phyloP scores from a whole-genome alignment of 2,888 invertebrate species.

The Cataglyphis cursor region DNA sequence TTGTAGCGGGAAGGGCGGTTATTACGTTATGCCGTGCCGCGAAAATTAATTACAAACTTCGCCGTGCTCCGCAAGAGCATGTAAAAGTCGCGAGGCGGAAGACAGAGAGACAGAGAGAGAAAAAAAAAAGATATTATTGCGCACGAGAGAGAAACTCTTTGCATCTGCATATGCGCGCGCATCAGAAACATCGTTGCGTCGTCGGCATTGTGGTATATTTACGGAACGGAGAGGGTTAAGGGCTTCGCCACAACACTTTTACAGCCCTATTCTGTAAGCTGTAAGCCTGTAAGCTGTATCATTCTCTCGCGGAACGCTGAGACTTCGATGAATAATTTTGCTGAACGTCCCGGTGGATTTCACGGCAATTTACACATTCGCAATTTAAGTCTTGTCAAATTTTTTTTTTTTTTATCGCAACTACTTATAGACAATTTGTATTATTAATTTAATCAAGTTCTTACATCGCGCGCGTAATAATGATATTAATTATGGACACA shows the following conservation, averaged over 20 bases:
- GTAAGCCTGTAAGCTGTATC: slow-evolving; percentile 47
- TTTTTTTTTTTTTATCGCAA: not conserved
- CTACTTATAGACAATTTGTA: slow-evolving; percentile 3
- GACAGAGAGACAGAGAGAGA: slow-evolving; percentile 14
- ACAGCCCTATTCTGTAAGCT: slow-evolving; percentile 22
- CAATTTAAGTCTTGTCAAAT: not conserved
- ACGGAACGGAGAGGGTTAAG: slow-evolving; percentile 38
- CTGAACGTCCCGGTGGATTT: not conserved
- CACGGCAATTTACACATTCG: slow-evolving; percentile 18
- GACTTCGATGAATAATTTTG: slow-evolving; percentile 50
- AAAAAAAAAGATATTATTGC: slow-evolving; percentile 53
- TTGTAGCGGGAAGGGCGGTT: slow-evolving; percentile 57
- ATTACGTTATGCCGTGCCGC: slow-evolving; percentile 58
- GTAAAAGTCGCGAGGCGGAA: slow-evolving; percentile 50
- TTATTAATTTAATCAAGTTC: slow-evolving; percentile 37
- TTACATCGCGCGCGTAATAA: not conserved
- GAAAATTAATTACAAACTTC: slow-evolving; percentile 74
- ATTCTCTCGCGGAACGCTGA: slow-evolving; percentile 15
- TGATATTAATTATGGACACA: not conserved
- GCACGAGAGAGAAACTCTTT: slow-evolving; percentile 50
- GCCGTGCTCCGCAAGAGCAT: slow-evolving; percentile 43
- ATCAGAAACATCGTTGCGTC: slow-evolving; percentile 18
- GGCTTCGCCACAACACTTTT: slow-evolving; percentile 33
- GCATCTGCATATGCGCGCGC: slow-evolving; percentile 49
- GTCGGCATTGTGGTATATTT: slow-evolving; percentile 53